Evolutionary conservation across 2,888 invertebrate genomes (phyloP).

Genomic region (Dastarcus helophoroides): DNA sequence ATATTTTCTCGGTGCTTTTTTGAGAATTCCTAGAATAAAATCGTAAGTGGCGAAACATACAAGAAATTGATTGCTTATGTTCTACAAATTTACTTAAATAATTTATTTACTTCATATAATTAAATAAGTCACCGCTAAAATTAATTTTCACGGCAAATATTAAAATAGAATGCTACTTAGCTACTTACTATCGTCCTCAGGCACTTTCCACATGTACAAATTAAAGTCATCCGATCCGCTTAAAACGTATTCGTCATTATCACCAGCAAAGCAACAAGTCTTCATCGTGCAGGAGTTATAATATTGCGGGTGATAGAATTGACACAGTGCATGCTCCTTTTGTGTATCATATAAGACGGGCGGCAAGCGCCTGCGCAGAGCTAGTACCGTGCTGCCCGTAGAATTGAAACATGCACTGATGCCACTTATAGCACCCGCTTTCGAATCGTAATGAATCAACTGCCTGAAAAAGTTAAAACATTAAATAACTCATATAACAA

Average conservation of each 20-base stretch:
- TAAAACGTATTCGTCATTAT: constrained; percentile 75
- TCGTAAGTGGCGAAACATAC: too few species aligned
- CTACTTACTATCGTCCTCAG: constrained; percentile 43
- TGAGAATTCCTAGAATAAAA: too few species aligned
- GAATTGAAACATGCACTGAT: constrained; percentile 89
- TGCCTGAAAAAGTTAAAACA: too few species aligned
- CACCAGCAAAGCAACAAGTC: constrained; percentile 88
- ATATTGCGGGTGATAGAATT: constrained; percentile 86
- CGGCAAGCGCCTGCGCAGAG: constrained; percentile 72
- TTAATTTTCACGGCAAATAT: too few species aligned
- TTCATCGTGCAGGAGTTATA: constrained; percentile 97
- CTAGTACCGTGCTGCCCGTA: constrained; percentile 65
- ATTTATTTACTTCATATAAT: too few species aligned
- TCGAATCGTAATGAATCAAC: constrained; percentile 49
- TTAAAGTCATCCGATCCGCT: constrained; percentile 96
- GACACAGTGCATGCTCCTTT: constrained; percentile 59
- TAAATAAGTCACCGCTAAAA: too few species aligned
- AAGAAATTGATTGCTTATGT: too few species aligned
- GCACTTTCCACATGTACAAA: constrained; percentile 87
- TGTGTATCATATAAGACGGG: constrained; percentile 70
- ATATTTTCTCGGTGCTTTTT: too few species aligned
- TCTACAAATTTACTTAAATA: too few species aligned
- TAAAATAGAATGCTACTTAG: too few species aligned
- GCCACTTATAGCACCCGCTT: constrained; percentile 52
- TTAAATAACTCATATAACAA: too few species aligned